Evolutionary conservation across 2,888 invertebrate genomes (phyloP), one percentile per base, ranked within the genome.

Genomic region (Diloba caeruleocephala): DNA sequence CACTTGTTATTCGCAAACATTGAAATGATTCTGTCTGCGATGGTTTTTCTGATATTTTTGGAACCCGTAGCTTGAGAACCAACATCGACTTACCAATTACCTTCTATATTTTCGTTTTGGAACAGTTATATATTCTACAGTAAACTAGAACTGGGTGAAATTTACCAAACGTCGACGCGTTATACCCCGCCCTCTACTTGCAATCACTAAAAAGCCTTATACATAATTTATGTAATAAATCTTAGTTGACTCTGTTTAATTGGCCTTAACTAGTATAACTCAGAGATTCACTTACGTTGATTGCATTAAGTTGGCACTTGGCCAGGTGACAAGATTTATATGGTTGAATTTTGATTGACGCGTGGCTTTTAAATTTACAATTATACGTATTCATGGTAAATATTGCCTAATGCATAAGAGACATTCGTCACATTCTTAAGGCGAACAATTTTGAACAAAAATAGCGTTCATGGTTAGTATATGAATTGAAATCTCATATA

Each of bases 251-350:
- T 17, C n/a, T 29, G 32, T 29, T 31, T 39, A 59, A 57, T 64
- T 12, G 8, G 1, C 15, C 32, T 15, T 59, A 64, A 59, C 57
- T 64, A 37, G 37, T 38, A 57, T 33, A 33, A 56, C 28, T 41
- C 57, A 41, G 39, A 41, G 57, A 41, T 63, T 63, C 48, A 36
- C 41, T 57, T 34, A 39, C 32, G 49, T 38, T 59, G 34, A 59
- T 59, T 23, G 25, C 12, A 32, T 37, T 33, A 12, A 48, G 37
- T 64, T 48, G 58, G 50, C 58, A 17, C 37, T 6, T 4, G n/a
- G 49, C 65, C 37, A 42, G 12, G 9, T 63, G 29, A 19, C 3
- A 10, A 8, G 49, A 57, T 57, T 64, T 57, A 48, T 59, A n/a
- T n/a, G n/a, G n/a, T n/a, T n/a, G n/a, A n/a, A n/a, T n/a, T n/a